Base-by-base conservation (phyloP, 2,888 invertebrate species). In the Polyploca ridens region DNA sequence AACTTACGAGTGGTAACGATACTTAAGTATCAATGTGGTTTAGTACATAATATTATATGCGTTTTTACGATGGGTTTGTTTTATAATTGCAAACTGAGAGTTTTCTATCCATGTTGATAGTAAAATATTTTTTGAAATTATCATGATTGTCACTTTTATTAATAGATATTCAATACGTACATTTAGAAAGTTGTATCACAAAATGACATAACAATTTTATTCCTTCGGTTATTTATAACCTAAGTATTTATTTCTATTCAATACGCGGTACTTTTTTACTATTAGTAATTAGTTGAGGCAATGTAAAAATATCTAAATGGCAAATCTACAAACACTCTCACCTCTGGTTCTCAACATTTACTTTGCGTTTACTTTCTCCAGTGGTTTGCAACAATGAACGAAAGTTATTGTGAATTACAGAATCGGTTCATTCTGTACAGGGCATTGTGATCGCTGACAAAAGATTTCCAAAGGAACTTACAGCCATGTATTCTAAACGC, bases 321-420 rank as follows among this genome's bases (percentile, higher is more conserved):
- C 78, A 75, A 77, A 81, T 79, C 78, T 80, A 62, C 76, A 68
- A 72, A 71, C 75, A 86, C 87, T 89, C 89, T 90, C 87, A 82
- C 81, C 78, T 83, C 78, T 74, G 41, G 78, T 84, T 89, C 87
- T 82, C 83, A 85, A 78, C 83, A 82, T 86, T 90, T 86, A 79
- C 80, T 84, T 75, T 38, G 59, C n/a, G 16, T 38, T 59, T 71
- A 86, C 90, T 89, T 89, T 89, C 89, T 79, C 83, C 74, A 73
- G 72, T 75, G 64, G 67, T 64, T 65, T 44, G 27, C 58, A 68
- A 72, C 72, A 72, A 72, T 67, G 68, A 69, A 61, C 61, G 61
- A 61, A 61, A 61, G 61, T 61, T 41, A 61, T 54, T 41, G 41
- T 61, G 61, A 61, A 61, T 61, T 61, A 61, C 38, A 61, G 19